Base-by-base conservation (phyloP, 2,113 vertebrate genomes). In the Condylura cristata region DNA sequence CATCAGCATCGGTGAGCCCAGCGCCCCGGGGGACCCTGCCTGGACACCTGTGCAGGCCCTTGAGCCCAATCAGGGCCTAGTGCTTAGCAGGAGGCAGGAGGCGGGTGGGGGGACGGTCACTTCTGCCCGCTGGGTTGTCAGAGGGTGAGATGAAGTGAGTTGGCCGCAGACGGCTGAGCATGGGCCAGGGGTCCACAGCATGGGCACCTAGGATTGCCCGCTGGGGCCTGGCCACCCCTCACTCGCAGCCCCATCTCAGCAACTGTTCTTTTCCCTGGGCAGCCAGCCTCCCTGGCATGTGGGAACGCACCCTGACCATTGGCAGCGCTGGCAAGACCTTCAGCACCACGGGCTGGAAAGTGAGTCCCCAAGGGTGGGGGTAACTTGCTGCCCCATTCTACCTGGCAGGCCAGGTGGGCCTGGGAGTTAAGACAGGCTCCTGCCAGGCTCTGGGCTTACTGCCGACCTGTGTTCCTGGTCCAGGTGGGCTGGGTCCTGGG, bases 291-390 rank as follows among this genome's bases (percentile, higher is more conserved):
- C 99, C 97, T 8, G 99, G 99, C 60, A 99, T 99, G 99, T 99
- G 99, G 99, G 99, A 99, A 30, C 98, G 99, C 58, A 99, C 99
- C 0, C 75, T 99, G 87, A 99, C 96, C 30, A 90, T 99, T 0
- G 98, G 99, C 37, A 99, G 99, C 0, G 99, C 98, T 28, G 99
- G 99, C 75, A 99, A 99, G 97, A 99, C 98, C 63, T 99, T 99
- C 80, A 99, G 99, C 53, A 99, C 96, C 75, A 99, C 99, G 0
- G 99, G 99, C 89, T 99, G 99, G 99, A 99, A 99, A 99, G 99
- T 99, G 92, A 98, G 96, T 56, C 0, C 10, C 9, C 0, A 1
- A 34, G 46, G 68, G 4, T 13, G 0, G 14, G 46, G 26, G 20
- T 3, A 39, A 89, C 14, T 8, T 34, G 2, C 6, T 0, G 12